These are phyloP conservation scores for Tachyglossus aculeatus DNA, from an alignment of 2,797 vertebrate genomes.

Conservation along the genomic window DNA sequence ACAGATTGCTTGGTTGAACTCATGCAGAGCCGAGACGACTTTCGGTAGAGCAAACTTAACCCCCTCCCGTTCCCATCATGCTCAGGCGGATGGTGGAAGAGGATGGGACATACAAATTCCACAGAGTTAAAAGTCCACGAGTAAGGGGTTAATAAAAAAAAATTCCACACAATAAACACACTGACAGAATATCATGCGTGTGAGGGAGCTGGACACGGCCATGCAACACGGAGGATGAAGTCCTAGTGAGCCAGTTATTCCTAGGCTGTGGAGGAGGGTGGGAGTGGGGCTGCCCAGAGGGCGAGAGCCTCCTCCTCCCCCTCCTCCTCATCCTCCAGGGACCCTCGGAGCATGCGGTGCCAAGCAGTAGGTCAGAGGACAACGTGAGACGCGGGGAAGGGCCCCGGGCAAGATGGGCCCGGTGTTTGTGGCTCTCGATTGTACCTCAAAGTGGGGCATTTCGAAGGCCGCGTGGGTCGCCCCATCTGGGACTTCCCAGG, in stretches of 20 bases:
- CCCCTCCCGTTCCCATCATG: not conserved
- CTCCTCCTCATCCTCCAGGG: too few relatives aligned
- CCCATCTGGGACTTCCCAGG: slow-evolving; percentile 62
- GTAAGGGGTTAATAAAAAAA: too few relatives aligned
- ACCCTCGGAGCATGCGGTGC: slow-evolving; percentile 30
- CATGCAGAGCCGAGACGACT: slow-evolving; percentile 54
- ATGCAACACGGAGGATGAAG: slow-evolving; percentile 68
- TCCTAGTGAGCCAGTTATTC: too few relatives aligned
- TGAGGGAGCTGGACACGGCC: slow-evolving; percentile 27
- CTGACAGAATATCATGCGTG: slow-evolving; percentile 60
- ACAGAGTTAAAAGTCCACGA: too few relatives aligned
- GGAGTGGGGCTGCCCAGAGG: too few relatives aligned
- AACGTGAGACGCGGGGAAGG: not conserved
- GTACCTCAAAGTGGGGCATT: slow-evolving; percentile 83
- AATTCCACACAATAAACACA: slow-evolving; percentile 38
- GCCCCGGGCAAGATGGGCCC: not conserved
- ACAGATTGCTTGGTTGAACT: slow-evolving; percentile 27
- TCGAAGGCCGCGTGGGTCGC: slow-evolving; percentile 66
- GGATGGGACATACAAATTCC: too few relatives aligned
- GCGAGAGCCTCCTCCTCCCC: too few relatives aligned
- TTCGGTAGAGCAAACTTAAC: not conserved
- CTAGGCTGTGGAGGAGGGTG: too few relatives aligned
- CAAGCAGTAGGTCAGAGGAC: not conserved
- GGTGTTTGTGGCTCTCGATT: slow-evolving; percentile 54
- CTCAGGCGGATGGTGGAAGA: too few relatives aligned